These are phyloP conservation scores for Ochotona curzoniae DNA, from an alignment of 2,113 vertebrate genomes.

Conservation along the genomic window DNA sequence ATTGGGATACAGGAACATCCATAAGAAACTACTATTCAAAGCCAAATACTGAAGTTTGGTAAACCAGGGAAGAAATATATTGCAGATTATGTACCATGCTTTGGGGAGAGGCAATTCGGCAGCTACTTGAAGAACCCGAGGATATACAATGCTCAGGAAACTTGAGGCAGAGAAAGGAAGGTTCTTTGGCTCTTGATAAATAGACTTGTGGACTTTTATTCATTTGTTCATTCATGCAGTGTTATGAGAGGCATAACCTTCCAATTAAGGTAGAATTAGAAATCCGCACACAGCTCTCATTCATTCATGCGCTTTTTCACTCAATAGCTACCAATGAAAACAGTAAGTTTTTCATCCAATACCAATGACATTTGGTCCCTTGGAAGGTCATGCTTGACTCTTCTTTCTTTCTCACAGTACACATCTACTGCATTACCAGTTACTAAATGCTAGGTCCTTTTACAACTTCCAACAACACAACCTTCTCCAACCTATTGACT, in stretches of 20 bases:
- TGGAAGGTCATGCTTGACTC: neutral
- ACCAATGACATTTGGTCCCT: neutral
- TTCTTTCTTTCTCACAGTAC: neutral
- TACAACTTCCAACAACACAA: neutral
- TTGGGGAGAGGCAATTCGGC: neutral
- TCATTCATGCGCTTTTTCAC: neutral
- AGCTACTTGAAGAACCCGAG: neutral
- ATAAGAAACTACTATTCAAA: conserved; percentile 55
- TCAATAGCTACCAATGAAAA: neutral
- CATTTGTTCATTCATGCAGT: neutral
- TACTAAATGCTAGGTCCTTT: neutral
- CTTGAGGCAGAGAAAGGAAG: neutral
- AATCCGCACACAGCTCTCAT: neutral
- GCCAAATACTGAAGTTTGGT: conserved; percentile 14
- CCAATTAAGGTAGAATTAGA: neutral
- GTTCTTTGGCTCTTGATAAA: neutral
- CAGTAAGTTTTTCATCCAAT: neutral
- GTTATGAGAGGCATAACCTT: neutral
- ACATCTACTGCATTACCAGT: neutral
- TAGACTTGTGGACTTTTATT: neutral
- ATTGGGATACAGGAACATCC: neutral
- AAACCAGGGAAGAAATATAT: conserved; percentile 9
- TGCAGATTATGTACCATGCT: neutral
- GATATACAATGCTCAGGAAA: neutral
- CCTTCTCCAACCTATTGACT: neutral